Base-by-base conservation (phyloP, 2,113 vertebrate genomes). In the Dasyurus viverrinus region DNA sequence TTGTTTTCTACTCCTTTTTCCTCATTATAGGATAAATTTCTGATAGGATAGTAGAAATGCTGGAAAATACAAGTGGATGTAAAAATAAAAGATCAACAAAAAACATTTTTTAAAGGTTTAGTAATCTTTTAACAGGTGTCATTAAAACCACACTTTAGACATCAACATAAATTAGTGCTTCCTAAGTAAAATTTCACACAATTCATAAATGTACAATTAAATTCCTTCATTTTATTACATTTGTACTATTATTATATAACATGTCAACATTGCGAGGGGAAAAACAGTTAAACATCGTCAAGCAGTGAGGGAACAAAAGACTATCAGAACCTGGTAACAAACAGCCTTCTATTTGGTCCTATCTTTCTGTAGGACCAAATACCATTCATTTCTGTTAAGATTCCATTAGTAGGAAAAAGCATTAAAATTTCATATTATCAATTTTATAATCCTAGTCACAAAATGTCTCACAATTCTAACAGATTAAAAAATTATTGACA, bases 401-500 rank as follows among this genome's bases (percentile, higher is more conserved):
- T 53, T 54, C 94, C 2, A 8, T 22, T 93, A 84, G 60, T 10
- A 42, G 90, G 42, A 94, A 95, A 92, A 94, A 55, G 30, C 23
- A 93, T 11, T 76, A 76, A 90, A 90, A 90, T 90, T 93, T 93
- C 54, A 92, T 53, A 30, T 68, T 93, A 57, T 94, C 50, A 94
- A 53, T 54, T 95, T 54, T 42, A 46, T 76, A 95, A 92, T 92
- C 5, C 54, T 60, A 94, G 10, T 1, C 42, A 95, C 46, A 76
- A 60, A 93, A 95, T 89, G 30, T 92, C n/a, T 84, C n/a, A 90
- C 6, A 94, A 96, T 24, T 93, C 42, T 76, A 94, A n/a, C 97
- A 90, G 26, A 91, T 27, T 94, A 93, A 89, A 48, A 14, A 92
- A 94, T 25, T 93, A 92, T 89, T 60, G 96, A 1, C 92, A 53